phyloP scores from a whole-genome alignment of 92 coral and sea anemone genomes.

The Blastomussa wellsi region DNA sequence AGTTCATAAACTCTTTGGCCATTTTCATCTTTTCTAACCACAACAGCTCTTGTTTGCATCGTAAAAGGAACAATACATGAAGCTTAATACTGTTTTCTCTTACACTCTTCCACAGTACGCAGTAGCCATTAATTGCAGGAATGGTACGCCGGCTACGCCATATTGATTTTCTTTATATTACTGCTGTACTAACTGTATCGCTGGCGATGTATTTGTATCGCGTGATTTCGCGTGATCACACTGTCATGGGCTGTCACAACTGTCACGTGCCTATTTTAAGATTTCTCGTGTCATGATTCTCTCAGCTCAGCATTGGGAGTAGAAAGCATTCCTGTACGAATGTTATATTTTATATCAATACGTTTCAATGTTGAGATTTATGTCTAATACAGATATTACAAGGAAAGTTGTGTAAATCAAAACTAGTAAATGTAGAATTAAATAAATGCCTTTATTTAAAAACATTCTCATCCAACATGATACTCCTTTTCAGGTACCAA shows the following conservation, averaged over 20 bases:
- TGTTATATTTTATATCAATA: too few species aligned
- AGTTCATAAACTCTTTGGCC: constrained; percentile 71
- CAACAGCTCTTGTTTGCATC: constrained; percentile 85
- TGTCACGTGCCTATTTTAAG: neutral
- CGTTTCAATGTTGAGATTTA: too few species aligned
- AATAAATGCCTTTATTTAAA: too few species aligned
- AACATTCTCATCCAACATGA: neutral
- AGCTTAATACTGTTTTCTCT: neutral
- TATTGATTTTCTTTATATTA: neutral
- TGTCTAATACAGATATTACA: too few species aligned
- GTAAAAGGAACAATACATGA: neutral
- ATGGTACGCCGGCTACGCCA: too few species aligned
- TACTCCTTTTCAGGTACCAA: neutral
- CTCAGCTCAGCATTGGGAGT: too few species aligned
- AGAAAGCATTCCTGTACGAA: too few species aligned
- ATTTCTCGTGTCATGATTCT: neutral
- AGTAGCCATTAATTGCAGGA: too few species aligned
- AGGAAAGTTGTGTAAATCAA: too few species aligned
- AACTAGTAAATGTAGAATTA: too few species aligned
- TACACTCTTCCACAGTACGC: neutral
- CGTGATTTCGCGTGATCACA: too few species aligned
- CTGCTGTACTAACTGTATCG: constrained; percentile 7
- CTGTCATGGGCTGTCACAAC: too few species aligned
- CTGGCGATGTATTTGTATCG: neutral
- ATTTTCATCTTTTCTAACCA: constrained; percentile 61